Base-by-base conservation (phyloP, 23 tunicate genomes). In the Aplidium turbinatum region DNA sequence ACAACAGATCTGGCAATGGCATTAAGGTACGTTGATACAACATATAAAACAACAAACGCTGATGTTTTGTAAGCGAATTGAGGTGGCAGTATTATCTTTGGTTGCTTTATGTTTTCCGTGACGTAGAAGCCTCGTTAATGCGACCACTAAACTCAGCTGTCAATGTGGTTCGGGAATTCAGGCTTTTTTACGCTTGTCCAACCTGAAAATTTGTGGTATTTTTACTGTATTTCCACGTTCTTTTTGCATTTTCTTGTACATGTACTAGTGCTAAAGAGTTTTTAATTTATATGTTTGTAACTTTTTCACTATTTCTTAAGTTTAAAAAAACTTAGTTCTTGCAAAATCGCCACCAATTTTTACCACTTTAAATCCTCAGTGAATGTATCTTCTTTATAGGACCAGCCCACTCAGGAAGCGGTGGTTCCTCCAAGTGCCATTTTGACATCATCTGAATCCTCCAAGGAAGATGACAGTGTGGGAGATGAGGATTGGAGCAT, bases 401-500 rank as follows among this genome's bases (percentile, higher is more conserved):
- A 66, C 51, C 24, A 48, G 61, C 38, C 62, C n/a, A n/a, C n/a
- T 19, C 60, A 73, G 27, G 82, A 76, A 9, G 30, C 70, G 28
- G 22, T 76, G 4, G 82, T 76, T 5, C 82, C 82, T 36, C 71
- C 72, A 24, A 61, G 47, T 57, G 91, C 91, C 19, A 73, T 77
- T 25, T 53, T 85, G 72, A 38, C 78, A 3, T 35, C 78, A 24
- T 26, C 70, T 31, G 83, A 85, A 25, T 53, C 78, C 2, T 48
- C 83, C 1, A 85, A 85, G 68, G 99, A 94, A 61, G 99, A 94
- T 65, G 99, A 94, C 70, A 63, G 63, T 35, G 83, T 86, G 9
- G 99, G 99, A 13, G 99, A 94, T 73, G 99, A 94, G 34, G 99
- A 94, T 54, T 94, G 99, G 99, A 94, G 68, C 65, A 78, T 92